Evolutionary conservation across 2,888 invertebrate species (phyloP), one percentile per base, ranked within the genome.

Genomic region (Gortyna flavago): DNA sequence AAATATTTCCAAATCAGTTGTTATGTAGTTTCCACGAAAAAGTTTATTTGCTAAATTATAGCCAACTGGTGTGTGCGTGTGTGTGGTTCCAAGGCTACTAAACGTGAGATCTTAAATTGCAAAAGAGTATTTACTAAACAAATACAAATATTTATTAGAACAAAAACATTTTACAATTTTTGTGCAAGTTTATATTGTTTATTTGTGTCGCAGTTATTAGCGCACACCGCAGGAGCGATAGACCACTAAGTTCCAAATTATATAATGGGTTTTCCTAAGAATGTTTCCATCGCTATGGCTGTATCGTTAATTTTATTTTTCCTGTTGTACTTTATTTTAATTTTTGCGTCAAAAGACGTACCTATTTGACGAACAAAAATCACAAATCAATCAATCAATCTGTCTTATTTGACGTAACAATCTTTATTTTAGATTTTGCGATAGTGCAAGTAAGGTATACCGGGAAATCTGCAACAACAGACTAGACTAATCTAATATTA

Each of bases 1-100:
- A 59, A 59, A 41, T 35, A 51, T 74, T 73, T 59, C n/a, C 5
- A 65, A 57, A 72, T n/a, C 6, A 32, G 2, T 72, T 72, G 32
- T 18, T 48, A 4, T 48, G 38, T n/a, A 54, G n/a, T 70, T 72
- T 57, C 0, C 13, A 6, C 4, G 2, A 7, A 35, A n/a, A 62
- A 16, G 21, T 54, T 64, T 25, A 0, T 29, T 32, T 61, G 18
- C 9, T 29, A 59, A 74, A 48, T 29, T 32, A 44, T 51, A 18
- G 11, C 29, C 25, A 61, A 74, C 18, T 48, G 6, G 35, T 35
- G 5, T 6, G 3, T 35, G 21, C n/a, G n/a, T n/a, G n/a, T n/a
- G n/a, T n/a, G 21, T 29, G 1, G 13, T 73, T 72, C 8, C 25
- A n/a, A 11, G 18, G 57, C 7, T 25, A 38, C n/a, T 25, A 8